Base-by-base conservation (phyloP, 2,797 vertebrate genomes). In the Lutjanus campechanus region DNA sequence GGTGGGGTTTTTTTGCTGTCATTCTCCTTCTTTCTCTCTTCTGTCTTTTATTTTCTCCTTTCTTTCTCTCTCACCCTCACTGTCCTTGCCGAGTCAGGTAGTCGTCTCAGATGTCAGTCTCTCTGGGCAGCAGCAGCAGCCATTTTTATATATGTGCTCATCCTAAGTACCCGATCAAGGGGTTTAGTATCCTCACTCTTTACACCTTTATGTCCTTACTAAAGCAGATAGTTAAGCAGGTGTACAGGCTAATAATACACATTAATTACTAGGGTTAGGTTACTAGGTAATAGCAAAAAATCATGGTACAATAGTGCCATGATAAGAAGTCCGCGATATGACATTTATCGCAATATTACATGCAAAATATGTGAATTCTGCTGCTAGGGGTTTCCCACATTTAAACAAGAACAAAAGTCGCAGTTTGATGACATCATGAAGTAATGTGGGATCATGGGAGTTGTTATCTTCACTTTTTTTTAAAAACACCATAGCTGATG, bases 61-160 rank as follows among this genome's bases (percentile, higher is more conserved):
- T 67, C 66, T 53, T 51, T 29, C 25, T 65, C 46, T 82, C 72
- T 85, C 72, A 78, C 59, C 85, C 85, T 83, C 76, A 1, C 80
- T 85, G 90, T 81, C 93, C 89, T 94, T 95, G 94, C 88, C 22
- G 84, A 93, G 92, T 95, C 93, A 95, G 93, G 90, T 87, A 89
- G 81, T 90, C 79, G 66, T 93, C 90, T 89, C 87, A 64, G 55
- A 85, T 95, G 90, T 91, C 93, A 90, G 70, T 89, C 83, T 91
- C 86, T 87, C 70, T 62, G 72, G 75, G 68, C 76, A 65, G 75
- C 77, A 76, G 82, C 25, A 25, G 25, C 80, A 83, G 81, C 73
- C 84, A 51, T 90, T 80, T 88, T 85, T 82, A 75, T 82, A 88
- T 79, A 66, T 74, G 84, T 82, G 72, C 90, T 88, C 68, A 74